Evolutionary conservation across 2,888 invertebrate genomes (phyloP), one percentile per base, ranked within the genome.

Genomic region (Chorisops tibialis): DNA sequence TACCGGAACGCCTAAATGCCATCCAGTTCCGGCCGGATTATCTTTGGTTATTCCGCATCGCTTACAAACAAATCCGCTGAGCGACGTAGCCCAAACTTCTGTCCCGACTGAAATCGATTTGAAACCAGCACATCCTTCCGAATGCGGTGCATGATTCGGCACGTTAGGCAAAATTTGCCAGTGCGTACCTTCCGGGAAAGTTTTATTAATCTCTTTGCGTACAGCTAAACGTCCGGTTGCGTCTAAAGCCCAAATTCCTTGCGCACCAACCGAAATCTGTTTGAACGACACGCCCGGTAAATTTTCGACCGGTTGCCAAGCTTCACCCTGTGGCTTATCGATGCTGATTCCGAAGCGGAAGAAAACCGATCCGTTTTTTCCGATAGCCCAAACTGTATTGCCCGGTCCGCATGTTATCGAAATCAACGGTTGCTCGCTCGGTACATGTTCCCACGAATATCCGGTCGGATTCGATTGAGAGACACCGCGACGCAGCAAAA

Each of bases 231-330:
- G 81, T 30, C 89, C 89, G 66, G 83, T 83, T 19, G 83, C 82
- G 68, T 93, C 90, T 24, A 94, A 75, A 0, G 87, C 91, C 93
- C 94, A 94, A 6, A 94, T 88, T 1, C 87, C 84, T 21, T 82
- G 80, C 22, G 80, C 78, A 2, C 90, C 91, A 14, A 88, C 85
- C 0, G 91, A 87, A 24, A 94, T 83, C 69, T 87, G 84, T 73
- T 88, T 90, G 49, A 92, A 82, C 59, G 86, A 84, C 11, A 82
- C 81, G 37, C 81, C 79, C 0, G 87, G 83, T 1, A 86, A 84
- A 4, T 87, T 81, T 73, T 93, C 93, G 61, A 95, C 87, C 65
- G 87, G 82, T 71, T 88, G 86, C 94, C 94, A 94, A 61, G 84
- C 83, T 11, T 81, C 80, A 37, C 89, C 87, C 68, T 82, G 79